Evolutionary conservation across 2,888 invertebrate genomes (phyloP).

Genomic region (Microctonus aethiopoides): DNA sequence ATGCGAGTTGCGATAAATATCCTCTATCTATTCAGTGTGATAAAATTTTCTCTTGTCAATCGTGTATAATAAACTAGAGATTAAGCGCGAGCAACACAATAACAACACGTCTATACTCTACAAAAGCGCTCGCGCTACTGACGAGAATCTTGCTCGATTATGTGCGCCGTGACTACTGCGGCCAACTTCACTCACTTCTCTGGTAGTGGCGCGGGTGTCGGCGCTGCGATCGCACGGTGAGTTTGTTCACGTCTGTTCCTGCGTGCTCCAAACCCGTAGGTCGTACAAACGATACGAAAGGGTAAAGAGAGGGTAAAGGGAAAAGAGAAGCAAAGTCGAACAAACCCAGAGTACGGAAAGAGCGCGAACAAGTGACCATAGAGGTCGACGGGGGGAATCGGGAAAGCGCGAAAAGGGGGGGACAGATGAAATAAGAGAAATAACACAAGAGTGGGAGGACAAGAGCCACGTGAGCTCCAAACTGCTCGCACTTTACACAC

Average conservation of each 20-base stretch:
- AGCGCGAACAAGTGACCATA: constrained; percentile 25
- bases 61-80: neutral
- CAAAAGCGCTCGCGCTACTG: constrained; percentile 64
- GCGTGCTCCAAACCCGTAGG: too few species aligned
- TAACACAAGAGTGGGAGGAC: neutral
- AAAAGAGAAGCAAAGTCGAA: constrained; percentile 42
- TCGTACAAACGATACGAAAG: too few species aligned
- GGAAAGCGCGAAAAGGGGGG: too few species aligned
- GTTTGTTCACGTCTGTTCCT: neutral
- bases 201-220: constrained; percentile 38
- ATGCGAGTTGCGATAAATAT: too few species aligned
- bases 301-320: constrained; percentile 11
- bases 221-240: constrained; percentile 9
- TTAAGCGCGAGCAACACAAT: neutral
- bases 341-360: constrained; percentile 41
- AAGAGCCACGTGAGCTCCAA: constrained; percentile 58
- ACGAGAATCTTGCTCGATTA: constrained; percentile 57
- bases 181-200: constrained; percentile 44
- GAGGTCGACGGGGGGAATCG: too few species aligned
- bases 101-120: constrained; percentile 48
- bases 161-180: constrained; percentile 57
- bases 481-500: constrained; percentile 35
- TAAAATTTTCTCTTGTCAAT: neutral
- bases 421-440: neutral
- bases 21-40: too few species aligned